phyloP scores from a whole-genome alignment of 2,888 invertebrate genomes.

The Amblyteles armatorius region DNA sequence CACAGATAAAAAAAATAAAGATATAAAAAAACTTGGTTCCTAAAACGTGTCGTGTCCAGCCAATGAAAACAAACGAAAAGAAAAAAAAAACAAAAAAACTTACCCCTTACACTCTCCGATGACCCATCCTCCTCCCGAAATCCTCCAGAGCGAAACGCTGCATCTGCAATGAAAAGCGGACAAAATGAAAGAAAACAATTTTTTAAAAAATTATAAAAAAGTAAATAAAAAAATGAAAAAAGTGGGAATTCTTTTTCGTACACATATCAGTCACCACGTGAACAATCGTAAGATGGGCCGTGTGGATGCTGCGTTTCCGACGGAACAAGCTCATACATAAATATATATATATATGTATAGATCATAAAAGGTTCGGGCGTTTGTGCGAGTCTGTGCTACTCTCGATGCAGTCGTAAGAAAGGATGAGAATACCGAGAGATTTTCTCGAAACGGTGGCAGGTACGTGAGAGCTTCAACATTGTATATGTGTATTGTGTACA shows the following conservation, averaged over 20 bases:
- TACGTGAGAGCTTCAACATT: constrained; percentile 26
- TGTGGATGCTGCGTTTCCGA: constrained; percentile 45
- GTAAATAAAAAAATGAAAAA: constrained; percentile 1
- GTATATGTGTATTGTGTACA: constrained; percentile 7
- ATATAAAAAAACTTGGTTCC: constrained; percentile 72
- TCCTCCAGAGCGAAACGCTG: constrained; percentile 20
- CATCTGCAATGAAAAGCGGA: constrained; percentile 36
- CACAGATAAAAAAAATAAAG: constrained; percentile 66
- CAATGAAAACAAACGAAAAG: not conserved
- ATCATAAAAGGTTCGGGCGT: constrained; percentile 1
- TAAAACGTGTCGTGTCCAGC: constrained; percentile 62
- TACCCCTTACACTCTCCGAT: constrained; percentile 21
- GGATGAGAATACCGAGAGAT: constrained; percentile 22
- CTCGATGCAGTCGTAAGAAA: constrained; percentile 20
- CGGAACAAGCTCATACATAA: not conserved
- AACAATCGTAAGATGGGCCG: constrained; percentile 10
- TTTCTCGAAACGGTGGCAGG: constrained; percentile 21
- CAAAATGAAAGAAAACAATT: constrained; percentile 5
- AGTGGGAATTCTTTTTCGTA: constrained; percentile 43
- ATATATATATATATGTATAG: not conserved
- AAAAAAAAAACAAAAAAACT: not conserved
- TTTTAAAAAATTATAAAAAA: not conserved
- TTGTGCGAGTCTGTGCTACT: constrained; percentile 7
- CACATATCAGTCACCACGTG: constrained; percentile 52
- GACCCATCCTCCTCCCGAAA: constrained; percentile 28